These are phyloP conservation scores for Drosophila cardini DNA, from an alignment of 1,140 invertebrate genomes.

Conservation along the genomic window DNA sequence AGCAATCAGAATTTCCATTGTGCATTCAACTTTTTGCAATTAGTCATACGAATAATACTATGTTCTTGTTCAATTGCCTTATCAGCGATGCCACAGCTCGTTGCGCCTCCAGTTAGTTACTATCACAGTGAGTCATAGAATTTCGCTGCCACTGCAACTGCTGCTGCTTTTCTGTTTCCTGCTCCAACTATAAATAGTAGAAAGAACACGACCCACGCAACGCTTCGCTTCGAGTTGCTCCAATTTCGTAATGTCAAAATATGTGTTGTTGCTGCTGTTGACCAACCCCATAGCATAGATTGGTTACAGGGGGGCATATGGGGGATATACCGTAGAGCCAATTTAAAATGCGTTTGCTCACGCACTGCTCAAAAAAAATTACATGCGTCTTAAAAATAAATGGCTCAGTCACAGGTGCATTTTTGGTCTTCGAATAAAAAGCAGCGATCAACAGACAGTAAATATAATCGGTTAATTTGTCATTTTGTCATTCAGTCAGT, in stretches of 20 bases:
- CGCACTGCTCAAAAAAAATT: slow-evolving; percentile 19
- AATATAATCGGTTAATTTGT: slow-evolving; percentile 5
- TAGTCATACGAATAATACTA: slow-evolving; percentile 46
- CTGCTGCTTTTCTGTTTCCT: slow-evolving; percentile 34
- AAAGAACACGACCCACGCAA: slow-evolving; percentile 67
- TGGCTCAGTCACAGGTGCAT: slow-evolving; percentile 53
- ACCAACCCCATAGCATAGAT: not conserved
- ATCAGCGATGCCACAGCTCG: slow-evolving; percentile 11
- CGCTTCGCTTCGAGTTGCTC: slow-evolving; percentile 59
- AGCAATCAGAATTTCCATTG: slow-evolving; percentile 42
- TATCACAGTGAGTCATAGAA: slow-evolving; percentile 30
- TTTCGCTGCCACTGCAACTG: not conserved
- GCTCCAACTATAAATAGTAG: slow-evolving; percentile 60
- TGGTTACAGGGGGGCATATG: not conserved
- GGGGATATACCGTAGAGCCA: too few species aligned
- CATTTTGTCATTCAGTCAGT: slow-evolving; percentile 23
- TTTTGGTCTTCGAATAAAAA: slow-evolving; percentile 55
- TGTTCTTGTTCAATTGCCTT: slow-evolving; percentile 23
- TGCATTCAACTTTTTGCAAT: slow-evolving; percentile 63
- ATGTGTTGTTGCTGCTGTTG: slow-evolving; percentile 20
- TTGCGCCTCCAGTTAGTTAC: slow-evolving; percentile 5
- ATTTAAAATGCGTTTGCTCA: slow-evolving; percentile 24
- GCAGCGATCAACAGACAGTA: not conserved
- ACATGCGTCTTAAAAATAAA: slow-evolving; percentile 43
- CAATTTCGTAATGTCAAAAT: slow-evolving; percentile 72